These are phyloP conservation scores for Nautilus pompilius DNA, from an alignment of 1,140 invertebrate genomes.

Conservation along the genomic window DNA sequence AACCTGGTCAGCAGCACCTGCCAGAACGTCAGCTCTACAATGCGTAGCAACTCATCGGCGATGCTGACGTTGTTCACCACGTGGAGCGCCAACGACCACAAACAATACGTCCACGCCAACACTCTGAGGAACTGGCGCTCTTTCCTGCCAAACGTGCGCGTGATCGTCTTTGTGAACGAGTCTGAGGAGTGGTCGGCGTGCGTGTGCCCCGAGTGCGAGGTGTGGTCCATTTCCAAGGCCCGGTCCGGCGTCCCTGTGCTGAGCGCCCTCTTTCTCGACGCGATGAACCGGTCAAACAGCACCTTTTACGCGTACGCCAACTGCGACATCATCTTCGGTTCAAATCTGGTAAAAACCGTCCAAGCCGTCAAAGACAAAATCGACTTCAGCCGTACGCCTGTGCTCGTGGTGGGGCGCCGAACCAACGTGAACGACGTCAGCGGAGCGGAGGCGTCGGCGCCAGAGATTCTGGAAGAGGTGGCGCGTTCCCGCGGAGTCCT, in stretches of 20 bases:
- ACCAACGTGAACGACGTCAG: constrained; percentile 16
- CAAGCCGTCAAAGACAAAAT: background rate
- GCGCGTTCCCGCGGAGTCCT: constrained; percentile 7
- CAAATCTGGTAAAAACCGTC: constrained; percentile 10
- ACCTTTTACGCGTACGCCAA: constrained; percentile 18
- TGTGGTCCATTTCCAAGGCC: background rate
- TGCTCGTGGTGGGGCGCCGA: constrained; percentile 12
- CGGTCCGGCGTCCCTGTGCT: constrained; percentile 7
- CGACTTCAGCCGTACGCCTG: background rate
- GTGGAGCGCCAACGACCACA: constrained; percentile 1
- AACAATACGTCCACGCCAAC: background rate
- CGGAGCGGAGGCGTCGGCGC: background rate
- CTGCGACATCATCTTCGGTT: constrained; percentile 16
- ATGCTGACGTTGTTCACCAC: constrained; percentile 8
- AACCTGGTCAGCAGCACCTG: too few relatives aligned
- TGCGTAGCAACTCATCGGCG: too few relatives aligned
- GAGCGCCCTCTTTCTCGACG: constrained; percentile 13
- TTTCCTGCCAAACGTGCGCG: background rate
- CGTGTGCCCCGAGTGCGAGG: background rate
- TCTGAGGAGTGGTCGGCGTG: background rate
- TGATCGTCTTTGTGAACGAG: background rate
- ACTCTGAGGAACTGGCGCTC: background rate
- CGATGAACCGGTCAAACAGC: constrained; percentile 8
- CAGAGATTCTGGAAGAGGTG: background rate
- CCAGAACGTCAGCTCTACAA: too few relatives aligned